Evolutionary conservation across 2,888 invertebrate species (phyloP).

Genomic region (Tenthredo notha): DNA sequence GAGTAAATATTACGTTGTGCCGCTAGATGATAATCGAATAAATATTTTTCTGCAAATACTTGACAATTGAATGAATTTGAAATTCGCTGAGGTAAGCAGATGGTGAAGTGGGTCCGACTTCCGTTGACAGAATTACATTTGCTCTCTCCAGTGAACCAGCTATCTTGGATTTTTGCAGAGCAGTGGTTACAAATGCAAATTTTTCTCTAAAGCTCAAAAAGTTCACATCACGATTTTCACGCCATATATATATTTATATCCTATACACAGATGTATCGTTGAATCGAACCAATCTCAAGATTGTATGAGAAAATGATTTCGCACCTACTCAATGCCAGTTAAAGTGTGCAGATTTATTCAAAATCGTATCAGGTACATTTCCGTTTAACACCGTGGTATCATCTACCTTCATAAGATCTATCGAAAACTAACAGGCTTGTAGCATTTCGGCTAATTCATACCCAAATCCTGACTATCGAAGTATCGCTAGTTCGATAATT

Average conservation of each 20-base stretch:
- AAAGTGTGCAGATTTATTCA: background rate
- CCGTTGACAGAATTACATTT: conserved; percentile 31
- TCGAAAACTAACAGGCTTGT: background rate
- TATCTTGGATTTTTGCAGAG: conserved; percentile 19
- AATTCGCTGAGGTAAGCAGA: conserved; percentile 72
- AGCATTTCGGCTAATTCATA: background rate
- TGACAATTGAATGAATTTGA: conserved; percentile 76
- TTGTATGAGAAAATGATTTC: conserved; percentile 17
- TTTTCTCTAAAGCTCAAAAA: background rate
- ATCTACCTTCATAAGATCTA: background rate
- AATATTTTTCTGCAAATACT: conserved; percentile 75
- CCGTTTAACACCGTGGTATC: background rate
- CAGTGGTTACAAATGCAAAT: conserved; percentile 29
- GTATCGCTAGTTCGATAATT: background rate
- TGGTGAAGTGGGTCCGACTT: conserved; percentile 2
- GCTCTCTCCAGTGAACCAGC: conserved; percentile 4
- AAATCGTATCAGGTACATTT: background rate
- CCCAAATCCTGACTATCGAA: background rate
- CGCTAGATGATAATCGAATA: conserved; percentile 76
- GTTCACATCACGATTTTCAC: conserved; percentile 19
- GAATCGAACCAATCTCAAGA: background rate
- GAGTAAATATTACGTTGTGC: conserved; percentile 73
- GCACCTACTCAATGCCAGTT: background rate
- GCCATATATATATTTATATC: no score
- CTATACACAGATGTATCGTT: background rate